A percentile compares a stretch with the other conserved stretches of the same genome.
These are phyloP conservation scores for Sebastes elongatus DNA, from an alignment of 2,797 vertebrate species.

Conservation along the genomic window DNA sequence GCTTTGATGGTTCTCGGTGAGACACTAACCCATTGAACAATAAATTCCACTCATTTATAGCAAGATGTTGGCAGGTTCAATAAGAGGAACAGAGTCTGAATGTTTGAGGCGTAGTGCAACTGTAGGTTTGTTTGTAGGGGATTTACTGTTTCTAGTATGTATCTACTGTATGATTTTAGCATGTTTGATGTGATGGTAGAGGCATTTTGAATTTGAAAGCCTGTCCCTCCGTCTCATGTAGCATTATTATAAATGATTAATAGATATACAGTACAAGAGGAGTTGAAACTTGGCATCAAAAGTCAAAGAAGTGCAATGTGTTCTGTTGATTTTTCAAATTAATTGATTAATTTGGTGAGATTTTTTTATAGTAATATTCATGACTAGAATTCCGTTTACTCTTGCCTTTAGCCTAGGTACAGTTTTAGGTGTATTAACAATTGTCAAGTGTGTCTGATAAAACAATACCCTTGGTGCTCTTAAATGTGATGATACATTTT, in stretches of 20 bases:
- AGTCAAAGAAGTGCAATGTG: background rate
- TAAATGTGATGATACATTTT: constrained; percentile 12
- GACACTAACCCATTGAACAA: background rate
- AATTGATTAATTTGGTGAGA: background rate
- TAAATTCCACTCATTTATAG: constrained; percentile 1
- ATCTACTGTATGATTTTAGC: constrained; percentile 32
- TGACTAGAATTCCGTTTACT: constrained; percentile 7
- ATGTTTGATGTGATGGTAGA: constrained; percentile 40
- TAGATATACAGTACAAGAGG: background rate
- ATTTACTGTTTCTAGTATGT: constrained; percentile 14
- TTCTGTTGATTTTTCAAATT: constrained; percentile 7
- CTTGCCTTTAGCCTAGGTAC: background rate
- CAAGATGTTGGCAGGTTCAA: background rate
- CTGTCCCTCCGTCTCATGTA: constrained; percentile 27
- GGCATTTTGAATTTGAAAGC: constrained; percentile 17
- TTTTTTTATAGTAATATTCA: background rate
- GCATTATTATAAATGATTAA: constrained; percentile 36
- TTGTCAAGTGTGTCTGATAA: background rate
- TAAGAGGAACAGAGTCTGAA: constrained; percentile 3
- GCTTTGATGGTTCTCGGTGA: constrained; percentile 18
- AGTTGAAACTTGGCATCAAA: constrained; percentile 37
- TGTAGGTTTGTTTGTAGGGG: constrained; percentile 27
- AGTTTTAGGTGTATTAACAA: constrained; percentile 7
- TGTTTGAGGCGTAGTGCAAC: background rate
- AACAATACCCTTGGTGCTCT: constrained; percentile 41